phyloP scores from a whole-genome alignment of 2,113 vertebrate genomes.

The Scomber colias region DNA sequence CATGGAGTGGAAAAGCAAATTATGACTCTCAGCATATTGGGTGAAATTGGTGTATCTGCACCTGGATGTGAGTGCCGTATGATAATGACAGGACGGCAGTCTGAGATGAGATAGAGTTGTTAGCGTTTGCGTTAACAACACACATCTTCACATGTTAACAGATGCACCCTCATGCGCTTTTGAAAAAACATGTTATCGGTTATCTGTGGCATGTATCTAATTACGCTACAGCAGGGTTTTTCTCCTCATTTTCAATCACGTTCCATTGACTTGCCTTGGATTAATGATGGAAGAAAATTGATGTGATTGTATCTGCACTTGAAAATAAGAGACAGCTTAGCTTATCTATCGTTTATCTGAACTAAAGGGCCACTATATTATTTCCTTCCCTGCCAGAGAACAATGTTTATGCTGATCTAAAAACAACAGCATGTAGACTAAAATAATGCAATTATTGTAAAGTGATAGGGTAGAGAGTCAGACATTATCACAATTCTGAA shows the following conservation, averaged over 20 bases:
- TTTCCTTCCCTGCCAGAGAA: slow-evolving; percentile 4
- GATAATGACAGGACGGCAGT: background rate
- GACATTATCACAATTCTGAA: too few species aligned
- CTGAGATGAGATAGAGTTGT: slow-evolving; percentile 24
- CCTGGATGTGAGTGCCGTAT: slow-evolving; percentile 10
- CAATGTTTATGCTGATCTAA: slow-evolving; percentile 5
- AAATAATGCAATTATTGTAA: too few species aligned
- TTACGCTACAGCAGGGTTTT: background rate
- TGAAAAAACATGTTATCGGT: slow-evolving; percentile 4
- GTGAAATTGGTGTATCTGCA: slow-evolving; percentile 39
- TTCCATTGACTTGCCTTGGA: background rate
- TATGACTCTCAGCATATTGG: slow-evolving; percentile 58
- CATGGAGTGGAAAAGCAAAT: slow-evolving; percentile 70
- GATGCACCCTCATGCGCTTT: slow-evolving; percentile 1
- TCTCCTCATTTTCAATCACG: background rate
- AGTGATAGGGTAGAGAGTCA: too few species aligned
- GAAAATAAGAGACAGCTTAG: background rate
- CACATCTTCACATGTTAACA: slow-evolving; percentile 1
- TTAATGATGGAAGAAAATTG: background rate
- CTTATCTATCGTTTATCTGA: slow-evolving; percentile 22
- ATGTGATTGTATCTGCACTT: background rate
- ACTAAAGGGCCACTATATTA: background rate
- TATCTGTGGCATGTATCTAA: slow-evolving; percentile 1
- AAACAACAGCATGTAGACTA: too few species aligned
- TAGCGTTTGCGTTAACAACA: slow-evolving; percentile 22